Evolutionary conservation across 2,113 vertebrate species (phyloP).

Genomic region (Phoenicopterus ruber): DNA sequence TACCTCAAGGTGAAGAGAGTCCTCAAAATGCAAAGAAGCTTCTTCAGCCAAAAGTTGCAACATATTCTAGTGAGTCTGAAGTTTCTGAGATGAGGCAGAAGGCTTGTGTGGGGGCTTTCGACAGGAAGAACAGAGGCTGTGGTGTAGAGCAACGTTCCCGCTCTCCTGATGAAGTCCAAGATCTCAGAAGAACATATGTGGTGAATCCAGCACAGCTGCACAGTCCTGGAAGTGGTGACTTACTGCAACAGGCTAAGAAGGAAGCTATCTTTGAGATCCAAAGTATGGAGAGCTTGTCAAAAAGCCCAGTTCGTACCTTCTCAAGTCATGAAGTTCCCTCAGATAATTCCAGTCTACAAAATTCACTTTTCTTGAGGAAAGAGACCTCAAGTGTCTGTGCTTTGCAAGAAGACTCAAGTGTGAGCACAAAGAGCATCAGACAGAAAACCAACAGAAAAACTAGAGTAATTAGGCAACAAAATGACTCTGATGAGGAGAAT

Average conservation of each 20-base stretch:
- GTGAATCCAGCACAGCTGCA: not conserved
- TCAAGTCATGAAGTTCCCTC: not conserved
- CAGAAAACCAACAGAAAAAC: slow-evolving; percentile 26
- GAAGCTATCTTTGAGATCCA: not conserved
- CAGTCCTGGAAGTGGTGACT: not conserved
- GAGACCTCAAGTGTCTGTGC: not conserved
- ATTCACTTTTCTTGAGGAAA: not conserved
- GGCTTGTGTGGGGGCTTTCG: not conserved
- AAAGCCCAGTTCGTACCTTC: not conserved
- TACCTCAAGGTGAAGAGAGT: not conserved
- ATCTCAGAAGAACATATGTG: not conserved
- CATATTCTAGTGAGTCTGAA: not conserved
- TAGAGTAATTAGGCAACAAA: not conserved
- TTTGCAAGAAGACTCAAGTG: not conserved
- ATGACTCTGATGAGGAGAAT: not conserved
- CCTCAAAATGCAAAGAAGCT: not conserved
- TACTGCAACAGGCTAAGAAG: not conserved
- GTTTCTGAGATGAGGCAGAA: not conserved
- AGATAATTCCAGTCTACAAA: not conserved
- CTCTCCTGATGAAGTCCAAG: not conserved
- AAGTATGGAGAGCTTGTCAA: not conserved
- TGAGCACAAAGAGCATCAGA: not conserved
- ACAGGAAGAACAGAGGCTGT: not conserved
- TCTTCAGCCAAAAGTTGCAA: not conserved
- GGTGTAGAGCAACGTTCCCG: not conserved